phyloP scores from a whole-genome alignment of 35 echinoderm and acorn worm genomes.

The Apostichopus japonicus region DNA sequence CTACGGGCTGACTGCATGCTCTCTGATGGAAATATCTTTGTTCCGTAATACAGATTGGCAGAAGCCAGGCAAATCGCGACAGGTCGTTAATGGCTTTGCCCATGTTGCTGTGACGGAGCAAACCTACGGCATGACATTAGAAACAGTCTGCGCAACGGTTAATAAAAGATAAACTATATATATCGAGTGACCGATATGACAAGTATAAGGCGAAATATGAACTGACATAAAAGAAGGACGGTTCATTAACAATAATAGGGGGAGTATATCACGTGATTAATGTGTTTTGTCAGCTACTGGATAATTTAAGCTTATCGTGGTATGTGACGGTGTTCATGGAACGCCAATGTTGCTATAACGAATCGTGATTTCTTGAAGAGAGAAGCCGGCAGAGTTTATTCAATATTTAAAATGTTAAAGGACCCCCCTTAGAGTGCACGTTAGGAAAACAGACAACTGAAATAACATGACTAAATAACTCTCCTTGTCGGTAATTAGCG shows the following conservation, averaged over 20 bases:
- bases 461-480: background rate
- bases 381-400: background rate
- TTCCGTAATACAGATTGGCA: background rate
- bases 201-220: background rate
- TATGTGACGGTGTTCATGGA: background rate
- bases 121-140: background rate
- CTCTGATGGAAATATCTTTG: background rate
- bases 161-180: background rate
- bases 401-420: background rate
- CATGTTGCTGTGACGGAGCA: background rate
- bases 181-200: background rate
- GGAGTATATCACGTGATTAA: background rate
- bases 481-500: background rate
- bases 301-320: background rate
- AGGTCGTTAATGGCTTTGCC: background rate
- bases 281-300: slow-evolving; percentile 24
- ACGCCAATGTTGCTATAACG: background rate
- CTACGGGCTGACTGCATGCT: no score
- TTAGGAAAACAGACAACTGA: background rate
- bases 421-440: background rate
- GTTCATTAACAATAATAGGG: slow-evolving; percentile 18
- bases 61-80: background rate
- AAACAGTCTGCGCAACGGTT: background rate
- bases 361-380: background rate
- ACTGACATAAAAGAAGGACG: background rate